phyloP scores from a whole-genome alignment of 2,888 invertebrate genomes.

The Rhimphoctona megacephalus region DNA sequence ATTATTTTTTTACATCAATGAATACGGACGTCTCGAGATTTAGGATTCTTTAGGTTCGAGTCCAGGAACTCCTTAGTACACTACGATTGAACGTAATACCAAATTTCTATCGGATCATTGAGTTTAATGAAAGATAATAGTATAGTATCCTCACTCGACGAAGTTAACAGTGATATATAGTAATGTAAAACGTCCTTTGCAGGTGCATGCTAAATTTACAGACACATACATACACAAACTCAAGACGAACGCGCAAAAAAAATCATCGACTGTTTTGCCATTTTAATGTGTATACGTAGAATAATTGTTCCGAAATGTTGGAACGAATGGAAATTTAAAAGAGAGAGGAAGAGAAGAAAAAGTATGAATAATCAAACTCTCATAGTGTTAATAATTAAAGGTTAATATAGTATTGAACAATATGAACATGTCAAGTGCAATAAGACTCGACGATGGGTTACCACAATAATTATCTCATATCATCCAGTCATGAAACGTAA shows the following conservation, averaged over 20 bases:
- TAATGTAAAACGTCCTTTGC: conserved; percentile 57
- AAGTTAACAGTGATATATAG: conserved; percentile 63
- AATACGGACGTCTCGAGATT: conserved; percentile 1
- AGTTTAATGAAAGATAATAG: conserved; percentile 45
- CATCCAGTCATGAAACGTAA: conserved; percentile 78
- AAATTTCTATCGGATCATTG: conserved; percentile 60
- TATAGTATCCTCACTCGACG: conserved; percentile 45
- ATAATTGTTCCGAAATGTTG: conserved; percentile 14
- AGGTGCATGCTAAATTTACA: conserved; percentile 44
- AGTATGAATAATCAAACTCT: background rate
- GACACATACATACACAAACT: conserved; percentile 13
- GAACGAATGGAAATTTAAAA: conserved; percentile 8
- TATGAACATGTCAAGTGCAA: conserved; percentile 80
- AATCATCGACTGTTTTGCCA: conserved; percentile 26
- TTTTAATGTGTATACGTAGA: conserved; percentile 50
- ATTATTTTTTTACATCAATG: background rate
- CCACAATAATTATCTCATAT: conserved; percentile 79
- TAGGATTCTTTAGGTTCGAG: background rate
- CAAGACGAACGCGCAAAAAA: conserved; percentile 39
- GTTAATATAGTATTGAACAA: conserved; percentile 68
- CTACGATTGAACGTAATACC: conserved; percentile 41
- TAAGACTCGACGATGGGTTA: conserved; percentile 81
- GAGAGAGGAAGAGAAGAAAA: background rate
- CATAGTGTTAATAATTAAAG: conserved; percentile 67
- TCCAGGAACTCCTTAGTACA: background rate